Base-by-base conservation (phyloP, 2,888 invertebrate genomes). In the Amblyteles armatorius region DNA sequence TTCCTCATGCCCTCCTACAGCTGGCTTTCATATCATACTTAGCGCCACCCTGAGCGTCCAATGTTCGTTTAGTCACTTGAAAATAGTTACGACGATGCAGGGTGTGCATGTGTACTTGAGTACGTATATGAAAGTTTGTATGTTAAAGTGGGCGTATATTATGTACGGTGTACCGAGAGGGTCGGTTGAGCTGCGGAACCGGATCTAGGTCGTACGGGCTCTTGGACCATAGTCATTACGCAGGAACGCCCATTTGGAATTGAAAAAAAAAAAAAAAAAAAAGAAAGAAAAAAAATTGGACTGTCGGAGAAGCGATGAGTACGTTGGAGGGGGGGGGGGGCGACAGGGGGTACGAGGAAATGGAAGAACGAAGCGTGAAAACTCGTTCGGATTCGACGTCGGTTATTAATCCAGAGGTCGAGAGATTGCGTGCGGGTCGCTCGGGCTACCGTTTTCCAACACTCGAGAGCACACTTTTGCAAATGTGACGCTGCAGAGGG, bases 181-280 rank as follows among this genome's bases (percentile, higher is more conserved):
- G 40, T 60, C 19, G 76, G 69, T 71, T 63, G 52, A 55, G 60
- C 63, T 63, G 76, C 50, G 69, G 63, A 48, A 82, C 40, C 60
- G 33, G 48, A 76, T 63, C 69, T 76, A 40, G 81, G 81, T 82
- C 81, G 52, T 55, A 69, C 76, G 33, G 36, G 44, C 29, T 36
- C 68, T 44, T 76, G 36, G 69, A 40, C 36, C 36, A 76, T 22
- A 69, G 52, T 82, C 74, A 76, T 82, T 67, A 71, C 60, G 76
- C 57, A 74, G 65, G 57, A 29, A 68, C 22, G 57, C 36, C 50
- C 22, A n/a, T 50, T 57, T 33, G 44, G 19, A 60, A 67, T 36
- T 55, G 77, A 48, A 65, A 65, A 67, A 69, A 72, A 84, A 71
- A 33, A n/a, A 63, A 57, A 57, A 57, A n/a, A n/a, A 22, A 55